Conservation (phyloP, 2,797 vertebrate genomes). For the Tapera naevia region DNA sequence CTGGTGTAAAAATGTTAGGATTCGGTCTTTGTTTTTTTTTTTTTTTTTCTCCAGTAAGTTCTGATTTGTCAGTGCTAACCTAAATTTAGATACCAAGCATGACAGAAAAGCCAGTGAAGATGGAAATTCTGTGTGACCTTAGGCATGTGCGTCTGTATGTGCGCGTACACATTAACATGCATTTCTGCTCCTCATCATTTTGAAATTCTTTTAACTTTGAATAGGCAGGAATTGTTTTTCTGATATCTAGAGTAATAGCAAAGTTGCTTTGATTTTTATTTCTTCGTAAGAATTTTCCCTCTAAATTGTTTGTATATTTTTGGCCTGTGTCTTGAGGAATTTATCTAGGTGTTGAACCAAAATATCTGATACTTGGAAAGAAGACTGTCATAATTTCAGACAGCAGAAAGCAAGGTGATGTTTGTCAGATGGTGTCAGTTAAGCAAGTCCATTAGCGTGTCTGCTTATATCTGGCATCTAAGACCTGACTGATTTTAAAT, state of each 20-base stretch:
- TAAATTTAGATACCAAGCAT: not conserved
- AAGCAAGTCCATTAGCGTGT: not conserved
- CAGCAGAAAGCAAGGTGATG: not conserved
- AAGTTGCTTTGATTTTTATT: not conserved
- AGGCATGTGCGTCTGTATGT: accelerated
- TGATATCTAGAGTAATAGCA: not conserved
- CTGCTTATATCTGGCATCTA: not conserved
- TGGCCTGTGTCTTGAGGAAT: not conserved
- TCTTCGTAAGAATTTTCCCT: not conserved
- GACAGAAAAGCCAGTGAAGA: not conserved
- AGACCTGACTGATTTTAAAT: constrained; percentile 19
- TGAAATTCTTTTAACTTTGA: not conserved
- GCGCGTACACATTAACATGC: accelerated
- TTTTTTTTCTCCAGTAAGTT: not conserved
- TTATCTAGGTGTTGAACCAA: not conserved
- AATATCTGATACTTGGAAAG: not conserved
- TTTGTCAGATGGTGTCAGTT: not conserved
- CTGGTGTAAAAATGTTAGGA: not conserved
- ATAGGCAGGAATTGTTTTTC: not conserved
- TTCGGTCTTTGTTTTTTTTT: not conserved
- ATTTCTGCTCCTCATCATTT: not conserved
- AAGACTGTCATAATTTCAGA: not conserved
- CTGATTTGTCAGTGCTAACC: accelerated
- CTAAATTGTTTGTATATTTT: not conserved
- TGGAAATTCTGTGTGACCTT: not conserved